A percentile compares a stretch with the other conserved stretches of the same genome.
phyloP scores from a whole-genome alignment of 1,140 invertebrate genomes.

The Pseudomyrmex cubaensis region DNA sequence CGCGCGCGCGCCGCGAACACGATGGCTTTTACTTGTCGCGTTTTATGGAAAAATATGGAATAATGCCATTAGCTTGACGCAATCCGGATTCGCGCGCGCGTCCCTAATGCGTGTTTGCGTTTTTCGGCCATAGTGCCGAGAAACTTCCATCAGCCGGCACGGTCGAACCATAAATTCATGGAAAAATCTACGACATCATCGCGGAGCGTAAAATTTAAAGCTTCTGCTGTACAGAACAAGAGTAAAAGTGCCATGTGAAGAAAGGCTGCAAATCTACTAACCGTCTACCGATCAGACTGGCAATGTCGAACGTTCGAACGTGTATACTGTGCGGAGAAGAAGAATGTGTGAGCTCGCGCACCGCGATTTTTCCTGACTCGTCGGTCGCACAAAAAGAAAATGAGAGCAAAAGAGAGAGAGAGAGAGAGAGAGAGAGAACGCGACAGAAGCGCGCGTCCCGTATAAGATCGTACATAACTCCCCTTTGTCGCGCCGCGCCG shows the following conservation, averaged over 20 bases:
- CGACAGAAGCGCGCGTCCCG: constrained; percentile 13
- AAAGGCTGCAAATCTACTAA: constrained; percentile 18
- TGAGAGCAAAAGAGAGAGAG: background rate
- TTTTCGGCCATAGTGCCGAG: constrained; percentile 46
- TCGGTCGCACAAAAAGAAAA: background rate
- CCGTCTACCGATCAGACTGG: constrained; percentile 11
- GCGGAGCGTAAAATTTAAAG: constrained; percentile 15
- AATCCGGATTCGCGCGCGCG: constrained; percentile 50
- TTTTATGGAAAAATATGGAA: constrained; percentile 58
- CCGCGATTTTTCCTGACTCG: constrained; percentile 43
- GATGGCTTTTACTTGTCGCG: constrained; percentile 57
- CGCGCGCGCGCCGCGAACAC: background rate
- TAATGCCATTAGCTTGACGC: constrained; percentile 58
- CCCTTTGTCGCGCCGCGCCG: constrained; percentile 62
- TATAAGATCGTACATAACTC: constrained; percentile 59
- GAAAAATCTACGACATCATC: constrained; percentile 42
- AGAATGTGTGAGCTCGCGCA: constrained; percentile 9
- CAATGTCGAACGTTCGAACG: constrained; percentile 26
- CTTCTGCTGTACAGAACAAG: background rate
- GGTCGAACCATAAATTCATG: constrained; percentile 36
- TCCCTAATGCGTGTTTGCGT: constrained; percentile 62
- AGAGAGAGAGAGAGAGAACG: constrained; percentile 5
- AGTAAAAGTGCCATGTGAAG: constrained; percentile 3
- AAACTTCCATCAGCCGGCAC: constrained; percentile 49
- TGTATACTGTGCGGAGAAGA: constrained; percentile 7